Evolutionary conservation across 2,888 invertebrate species (phyloP), one percentile per base, ranked within the genome.

Genomic region (Diplazon laetatorius): DNA sequence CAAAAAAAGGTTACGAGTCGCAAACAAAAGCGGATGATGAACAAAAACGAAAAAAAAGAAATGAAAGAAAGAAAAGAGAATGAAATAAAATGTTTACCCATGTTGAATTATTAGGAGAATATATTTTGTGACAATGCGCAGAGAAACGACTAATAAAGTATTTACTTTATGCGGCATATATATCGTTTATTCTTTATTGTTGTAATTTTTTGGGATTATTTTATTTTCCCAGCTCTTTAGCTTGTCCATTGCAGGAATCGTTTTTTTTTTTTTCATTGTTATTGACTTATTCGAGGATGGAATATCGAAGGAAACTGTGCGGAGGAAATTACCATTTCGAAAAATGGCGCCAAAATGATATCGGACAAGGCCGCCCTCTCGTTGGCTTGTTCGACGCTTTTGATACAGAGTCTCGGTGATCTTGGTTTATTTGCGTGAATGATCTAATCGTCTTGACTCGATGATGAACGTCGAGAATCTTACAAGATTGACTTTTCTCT

Each of bases 141-240:
- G 82, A 85, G 82, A 83, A 84, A 85, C 82, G 83, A 87, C 80
- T 83, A 89, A 88, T 88, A 88, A 89, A 89, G 81, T 84, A 82
- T 87, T 88, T 86, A 85, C 85, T 88, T 88, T 85, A 85, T 83
- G 65, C 72, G 69, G 37, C 22, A 42, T 14, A 48, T 22, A 14
- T 16, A 10, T 52, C 22, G 52, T 37, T 35, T 30, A 30, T 30
- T 30, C 30, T 30, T 30, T 30, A 5, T 30, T 30, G 6, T 30
- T 30, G 6, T 2, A 30, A n/a, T n/a, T n/a, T 30, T 30, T 30
- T 30, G 10, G 22, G 22, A 22, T n/a, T 25, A 16, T 18, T 30
- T 63, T 71, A 50, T 42, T 35, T 25, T 59, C 4, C 16, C n/a
- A n/a, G n/a, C n/a, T n/a, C n/a, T n/a, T n/a, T n/a, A n/a, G 16